These are phyloP conservation scores for Corydoras maculifer DNA, from an alignment of 2,113 vertebrate species.

Conservation along the genomic window DNA sequence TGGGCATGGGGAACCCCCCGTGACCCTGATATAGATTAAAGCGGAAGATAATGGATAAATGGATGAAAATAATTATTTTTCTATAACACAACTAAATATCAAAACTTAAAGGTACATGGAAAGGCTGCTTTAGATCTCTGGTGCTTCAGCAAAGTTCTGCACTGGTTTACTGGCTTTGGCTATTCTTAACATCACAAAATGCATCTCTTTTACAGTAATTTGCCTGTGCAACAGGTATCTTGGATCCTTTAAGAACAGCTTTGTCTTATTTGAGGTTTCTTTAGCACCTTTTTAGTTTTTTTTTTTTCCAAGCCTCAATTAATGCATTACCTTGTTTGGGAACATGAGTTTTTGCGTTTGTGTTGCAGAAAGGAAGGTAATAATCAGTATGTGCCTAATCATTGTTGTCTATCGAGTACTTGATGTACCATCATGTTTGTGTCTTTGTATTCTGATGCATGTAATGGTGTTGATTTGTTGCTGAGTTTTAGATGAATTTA, in stretches of 20 bases:
- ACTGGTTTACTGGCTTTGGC: constrained; percentile 24
- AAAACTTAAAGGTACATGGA: neutral
- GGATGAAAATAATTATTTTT: no score
- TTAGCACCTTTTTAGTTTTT: constrained; percentile 16
- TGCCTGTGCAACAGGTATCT: constrained; percentile 27
- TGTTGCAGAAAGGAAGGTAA: neutral
- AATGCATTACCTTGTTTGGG: neutral
- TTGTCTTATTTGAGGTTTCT: constrained; percentile 22
- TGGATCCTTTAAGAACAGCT: constrained; percentile 22
- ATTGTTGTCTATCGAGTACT: neutral
- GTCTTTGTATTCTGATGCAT: neutral
- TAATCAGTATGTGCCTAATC: neutral
- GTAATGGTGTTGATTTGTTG: constrained; percentile 26
- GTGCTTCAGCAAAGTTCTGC: constrained; percentile 7
- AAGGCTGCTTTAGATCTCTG: constrained; percentile 6
- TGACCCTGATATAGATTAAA: no score
- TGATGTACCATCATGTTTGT: neutral
- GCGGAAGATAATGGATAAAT: no score
- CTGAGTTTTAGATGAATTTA: constrained; percentile 32
- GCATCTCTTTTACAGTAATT: constrained; percentile 38
- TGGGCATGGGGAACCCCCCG: no score
- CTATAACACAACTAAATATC: neutral
- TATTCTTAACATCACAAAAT: constrained; percentile 29
- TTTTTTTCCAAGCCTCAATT: neutral
- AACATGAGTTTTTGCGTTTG: neutral